phyloP scores from a whole-genome alignment of 2,113 vertebrate genomes.

The Pseudorectes ferrugineus region DNA sequence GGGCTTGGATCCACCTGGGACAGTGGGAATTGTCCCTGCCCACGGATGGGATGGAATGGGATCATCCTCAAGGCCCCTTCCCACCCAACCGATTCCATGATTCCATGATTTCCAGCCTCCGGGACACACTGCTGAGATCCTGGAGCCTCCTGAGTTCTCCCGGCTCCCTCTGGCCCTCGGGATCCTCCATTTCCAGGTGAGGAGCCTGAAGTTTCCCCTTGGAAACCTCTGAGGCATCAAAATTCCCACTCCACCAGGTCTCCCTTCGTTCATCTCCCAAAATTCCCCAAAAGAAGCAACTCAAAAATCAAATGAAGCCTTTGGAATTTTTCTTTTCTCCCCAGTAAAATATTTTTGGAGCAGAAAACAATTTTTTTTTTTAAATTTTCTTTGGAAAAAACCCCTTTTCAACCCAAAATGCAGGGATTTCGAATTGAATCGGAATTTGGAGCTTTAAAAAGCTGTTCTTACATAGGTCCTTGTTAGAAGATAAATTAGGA shows the following conservation, averaged over 20 bases:
- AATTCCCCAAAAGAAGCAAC: background rate
- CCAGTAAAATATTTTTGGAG: background rate
- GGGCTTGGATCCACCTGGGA: background rate
- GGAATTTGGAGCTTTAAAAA: background rate
- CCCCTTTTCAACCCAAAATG: background rate
- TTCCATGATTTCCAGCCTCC: background rate
- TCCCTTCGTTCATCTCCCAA: background rate
- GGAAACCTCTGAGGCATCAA: background rate
- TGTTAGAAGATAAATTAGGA: background rate
- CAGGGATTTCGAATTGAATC: background rate
- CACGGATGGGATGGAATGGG: background rate
- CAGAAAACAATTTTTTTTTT: background rate
- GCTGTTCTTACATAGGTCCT: background rate
- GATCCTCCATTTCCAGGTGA: background rate
- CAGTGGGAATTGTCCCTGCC: rapidly evolving
- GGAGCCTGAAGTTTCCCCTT: background rate
- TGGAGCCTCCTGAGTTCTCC: background rate
- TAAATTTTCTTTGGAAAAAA: background rate
- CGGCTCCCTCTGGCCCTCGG: background rate
- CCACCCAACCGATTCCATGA: background rate
- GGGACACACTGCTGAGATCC: background rate
- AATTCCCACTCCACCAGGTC: background rate
- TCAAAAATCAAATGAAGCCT: background rate
- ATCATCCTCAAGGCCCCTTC: background rate
- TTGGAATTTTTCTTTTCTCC: background rate